Evolutionary conservation across 2,797 vertebrate species (phyloP).

Genomic region (Phyllotis vaccarum): DNA sequence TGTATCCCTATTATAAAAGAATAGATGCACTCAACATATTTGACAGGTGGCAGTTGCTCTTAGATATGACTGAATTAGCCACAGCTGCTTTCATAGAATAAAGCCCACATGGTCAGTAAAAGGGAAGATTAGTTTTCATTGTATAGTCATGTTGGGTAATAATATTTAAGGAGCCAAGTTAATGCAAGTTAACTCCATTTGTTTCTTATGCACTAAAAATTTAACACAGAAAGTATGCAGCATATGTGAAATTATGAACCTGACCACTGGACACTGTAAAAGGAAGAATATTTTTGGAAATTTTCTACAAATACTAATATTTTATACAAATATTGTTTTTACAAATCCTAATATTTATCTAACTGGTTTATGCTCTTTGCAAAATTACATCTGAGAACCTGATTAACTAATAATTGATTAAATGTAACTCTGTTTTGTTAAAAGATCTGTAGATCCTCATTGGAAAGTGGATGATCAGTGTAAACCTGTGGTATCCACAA

Average conservation of each 20-base stretch:
- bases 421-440: background rate
- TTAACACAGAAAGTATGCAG: conserved; percentile 62
- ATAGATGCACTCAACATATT: conserved; percentile 61
- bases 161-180: conserved; percentile 74
- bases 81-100: conserved; percentile 77
- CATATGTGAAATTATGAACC: conserved; percentile 65
- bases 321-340: no score
- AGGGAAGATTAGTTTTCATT: conserved; percentile 77
- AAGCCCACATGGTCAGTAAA: conserved; percentile 64
- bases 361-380: conserved; percentile 29
- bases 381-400: background rate
- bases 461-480: background rate
- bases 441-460: background rate
- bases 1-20: conserved; percentile 64
- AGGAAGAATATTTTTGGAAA: conserved; percentile 26
- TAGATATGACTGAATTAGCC: conserved; percentile 73
- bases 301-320: conserved; percentile 47
- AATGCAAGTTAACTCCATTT: conserved; percentile 72
- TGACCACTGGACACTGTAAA: conserved; percentile 1
- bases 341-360: conserved; percentile 46
- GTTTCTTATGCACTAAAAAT: conserved; percentile 75
- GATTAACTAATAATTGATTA: conserved; percentile 21
- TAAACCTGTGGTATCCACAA: background rate
- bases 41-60: conserved; percentile 80
- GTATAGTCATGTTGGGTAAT: conserved; percentile 50